A percentile compares a stretch with the other conserved stretches of the same genome.
phyloP scores from a whole-genome alignment of 1,140 invertebrate genomes.

The Lasioglossum baleicum region DNA sequence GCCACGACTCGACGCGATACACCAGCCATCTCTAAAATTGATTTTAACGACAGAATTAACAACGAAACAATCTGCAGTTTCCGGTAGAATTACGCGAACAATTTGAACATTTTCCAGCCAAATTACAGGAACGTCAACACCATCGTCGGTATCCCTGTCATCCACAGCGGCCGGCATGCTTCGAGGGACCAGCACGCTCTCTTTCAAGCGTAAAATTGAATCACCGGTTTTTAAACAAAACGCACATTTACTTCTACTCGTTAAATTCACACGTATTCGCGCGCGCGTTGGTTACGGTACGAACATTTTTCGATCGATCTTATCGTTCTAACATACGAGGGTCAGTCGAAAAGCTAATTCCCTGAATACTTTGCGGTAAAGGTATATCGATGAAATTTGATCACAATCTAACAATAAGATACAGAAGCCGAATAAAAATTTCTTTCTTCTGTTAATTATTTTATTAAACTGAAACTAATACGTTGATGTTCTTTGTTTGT shows the following conservation, averaged over 20 bases:
- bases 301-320: slow-evolving; percentile 21
- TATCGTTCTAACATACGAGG: not conserved
- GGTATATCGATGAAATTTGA: no score
- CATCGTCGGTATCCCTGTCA: slow-evolving; percentile 60
- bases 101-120: slow-evolving; percentile 62
- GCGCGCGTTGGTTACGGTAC: slow-evolving; percentile 45
- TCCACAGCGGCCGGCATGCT: slow-evolving; percentile 55
- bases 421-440: no score
- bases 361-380: no score
- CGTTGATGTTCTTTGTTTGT: no score
- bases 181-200: slow-evolving; percentile 55
- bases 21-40: slow-evolving; percentile 19
- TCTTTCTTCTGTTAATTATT: no score
- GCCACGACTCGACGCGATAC: not conserved
- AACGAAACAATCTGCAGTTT: slow-evolving; percentile 47
- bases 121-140: slow-evolving; percentile 66
- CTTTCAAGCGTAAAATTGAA: slow-evolving; percentile 65
- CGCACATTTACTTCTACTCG: slow-evolving; percentile 48
- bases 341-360: not conserved
- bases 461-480: no score
- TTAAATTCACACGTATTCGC: slow-evolving; percentile 37
- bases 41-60: slow-evolving; percentile 40
- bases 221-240: slow-evolving; percentile 63
- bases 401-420: no score
- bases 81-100: slow-evolving; percentile 49